phyloP scores from a whole-genome alignment of 2,113 vertebrate genomes.

The Mus spicilegus region DNA sequence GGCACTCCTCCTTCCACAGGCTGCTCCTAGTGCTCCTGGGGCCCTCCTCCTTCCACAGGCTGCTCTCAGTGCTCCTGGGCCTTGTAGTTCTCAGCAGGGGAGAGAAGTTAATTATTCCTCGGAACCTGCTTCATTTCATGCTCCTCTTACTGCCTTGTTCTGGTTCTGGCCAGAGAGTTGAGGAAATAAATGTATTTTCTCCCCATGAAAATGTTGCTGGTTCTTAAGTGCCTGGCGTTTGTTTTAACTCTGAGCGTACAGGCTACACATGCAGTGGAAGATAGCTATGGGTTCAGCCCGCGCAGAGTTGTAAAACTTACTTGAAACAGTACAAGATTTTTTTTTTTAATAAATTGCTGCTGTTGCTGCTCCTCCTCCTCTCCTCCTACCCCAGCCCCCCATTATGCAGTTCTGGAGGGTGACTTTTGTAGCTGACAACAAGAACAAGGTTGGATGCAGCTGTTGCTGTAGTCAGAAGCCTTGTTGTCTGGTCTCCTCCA shows the following conservation, averaged over 20 bases:
- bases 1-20: background rate
- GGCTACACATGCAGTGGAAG: background rate
- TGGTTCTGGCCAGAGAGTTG: background rate
- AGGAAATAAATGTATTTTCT: background rate
- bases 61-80: background rate
- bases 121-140: background rate
- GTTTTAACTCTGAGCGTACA: background rate
- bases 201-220: background rate
- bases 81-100: background rate
- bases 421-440: background rate
- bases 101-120: background rate
- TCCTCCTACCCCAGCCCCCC: too few relatives aligned
- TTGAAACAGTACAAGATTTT: background rate
- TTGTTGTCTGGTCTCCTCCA: background rate
- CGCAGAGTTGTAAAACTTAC: background rate
- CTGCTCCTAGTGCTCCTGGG: background rate
- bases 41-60: background rate
- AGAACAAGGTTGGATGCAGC: background rate
- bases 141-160: background rate
- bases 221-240: background rate
- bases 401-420: background rate
- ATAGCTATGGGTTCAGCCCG: background rate
- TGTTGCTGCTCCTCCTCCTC: too few relatives aligned
- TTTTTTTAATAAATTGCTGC: too few relatives aligned
- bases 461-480: background rate